These are phyloP conservation scores for Melipona quadrifasciata DNA, from an alignment of 1,140 invertebrate genomes.

Conservation along the genomic window DNA sequence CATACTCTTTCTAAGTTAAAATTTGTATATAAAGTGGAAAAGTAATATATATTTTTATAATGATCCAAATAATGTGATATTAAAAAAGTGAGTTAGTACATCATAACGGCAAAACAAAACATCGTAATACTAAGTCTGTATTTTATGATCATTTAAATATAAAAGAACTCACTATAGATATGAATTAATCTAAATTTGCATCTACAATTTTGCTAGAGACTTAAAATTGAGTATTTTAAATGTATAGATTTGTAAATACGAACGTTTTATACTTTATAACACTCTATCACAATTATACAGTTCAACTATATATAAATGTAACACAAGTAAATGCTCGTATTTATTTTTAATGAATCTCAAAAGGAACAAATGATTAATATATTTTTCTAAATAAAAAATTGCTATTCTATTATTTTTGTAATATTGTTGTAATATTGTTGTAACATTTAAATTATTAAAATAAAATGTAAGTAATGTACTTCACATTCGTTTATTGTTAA, in stretches of 20 bases:
- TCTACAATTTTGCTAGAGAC: conserved; percentile 6
- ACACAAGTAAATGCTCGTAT: conserved; percentile 23
- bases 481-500: background rate
- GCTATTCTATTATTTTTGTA: conserved; percentile 34
- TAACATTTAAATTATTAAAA: conserved; percentile 27
- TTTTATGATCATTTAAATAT: background rate
- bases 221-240: conserved; percentile 6
- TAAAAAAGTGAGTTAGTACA: background rate
- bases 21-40: conserved; percentile 28
- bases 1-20: background rate
- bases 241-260: conserved; percentile 48
- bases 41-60: conserved; percentile 34
- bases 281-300: conserved; percentile 10
- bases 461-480: conserved; percentile 13
- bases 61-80: conserved; percentile 14
- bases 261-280: conserved; percentile 39
- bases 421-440: conserved; percentile 24
- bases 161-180: background rate
- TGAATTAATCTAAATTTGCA: background rate
- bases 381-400: conserved; percentile 32
- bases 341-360: conserved; percentile 28
- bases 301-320: conserved; percentile 42
- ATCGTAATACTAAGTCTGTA: conserved; percentile 17
- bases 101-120: conserved; percentile 2
- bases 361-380: conserved; percentile 34